phyloP scores from a whole-genome alignment of 2,113 vertebrate species.

The Caracal caracal region DNA sequence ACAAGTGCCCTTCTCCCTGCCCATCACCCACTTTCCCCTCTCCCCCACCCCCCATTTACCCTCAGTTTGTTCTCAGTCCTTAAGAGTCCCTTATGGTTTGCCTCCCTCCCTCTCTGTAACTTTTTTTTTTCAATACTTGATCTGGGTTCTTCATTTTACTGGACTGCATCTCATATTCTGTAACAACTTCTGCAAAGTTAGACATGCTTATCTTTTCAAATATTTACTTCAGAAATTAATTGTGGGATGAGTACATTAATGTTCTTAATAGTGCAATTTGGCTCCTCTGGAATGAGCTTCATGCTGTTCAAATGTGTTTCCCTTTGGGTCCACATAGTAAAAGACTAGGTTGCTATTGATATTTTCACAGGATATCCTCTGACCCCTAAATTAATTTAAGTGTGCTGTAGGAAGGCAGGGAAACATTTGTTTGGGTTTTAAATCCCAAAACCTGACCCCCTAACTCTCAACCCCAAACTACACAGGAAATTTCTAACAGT shows the following conservation, averaged over 20 bases:
- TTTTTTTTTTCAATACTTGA: not conserved
- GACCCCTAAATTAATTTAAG: conserved; percentile 68
- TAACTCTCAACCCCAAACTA: conserved; percentile 56
- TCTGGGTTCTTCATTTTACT: not conserved
- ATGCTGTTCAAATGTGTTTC: not conserved
- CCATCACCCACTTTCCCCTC: too few relatives aligned
- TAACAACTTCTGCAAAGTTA: not conserved
- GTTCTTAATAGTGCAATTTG: not conserved
- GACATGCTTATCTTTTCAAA: conserved; percentile 8
- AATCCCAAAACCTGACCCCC: conserved; percentile 59
- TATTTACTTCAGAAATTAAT: conserved; percentile 30
- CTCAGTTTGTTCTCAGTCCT: too few relatives aligned
- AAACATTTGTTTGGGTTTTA: conserved; percentile 70
- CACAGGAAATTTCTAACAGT: conserved; percentile 77
- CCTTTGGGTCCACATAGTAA: not conserved
- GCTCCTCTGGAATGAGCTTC: not conserved
- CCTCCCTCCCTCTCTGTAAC: too few relatives aligned
- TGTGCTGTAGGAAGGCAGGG: conserved; percentile 55
- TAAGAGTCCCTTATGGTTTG: too few relatives aligned
- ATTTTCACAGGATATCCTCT: conserved; percentile 65
- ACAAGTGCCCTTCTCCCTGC: too few relatives aligned
- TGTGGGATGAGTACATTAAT: not conserved
- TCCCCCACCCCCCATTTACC: too few relatives aligned
- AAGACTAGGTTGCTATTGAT: conserved; percentile 25
- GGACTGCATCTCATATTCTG: not conserved